Conservation (phyloP, 1,140 invertebrate genomes). For the Stegodyphus mimosarum region DNA sequence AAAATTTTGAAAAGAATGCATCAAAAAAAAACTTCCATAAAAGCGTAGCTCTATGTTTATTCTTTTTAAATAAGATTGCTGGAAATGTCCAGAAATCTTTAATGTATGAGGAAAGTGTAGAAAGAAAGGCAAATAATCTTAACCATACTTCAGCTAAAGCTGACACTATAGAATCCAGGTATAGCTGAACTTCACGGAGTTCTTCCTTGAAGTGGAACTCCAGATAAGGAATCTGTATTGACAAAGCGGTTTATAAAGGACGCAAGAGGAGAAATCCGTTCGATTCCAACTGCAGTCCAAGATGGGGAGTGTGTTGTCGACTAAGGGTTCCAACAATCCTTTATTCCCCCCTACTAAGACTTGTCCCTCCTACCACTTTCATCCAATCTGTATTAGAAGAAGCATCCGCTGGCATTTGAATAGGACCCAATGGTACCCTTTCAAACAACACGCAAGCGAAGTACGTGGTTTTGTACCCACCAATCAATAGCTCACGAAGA, state of each 20-base stretch:
- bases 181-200: background rate
- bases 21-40: too few species aligned
- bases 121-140: too few species aligned
- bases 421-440: constrained; percentile 24
- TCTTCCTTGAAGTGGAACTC: constrained; percentile 28
- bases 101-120: too few species aligned
- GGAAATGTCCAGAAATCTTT: too few species aligned
- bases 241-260: constrained; percentile 53
- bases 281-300: background rate
- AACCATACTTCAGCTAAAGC: too few species aligned
- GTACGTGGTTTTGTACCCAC: constrained; percentile 42
- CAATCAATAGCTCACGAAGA: constrained; percentile 37
- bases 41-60: too few species aligned
- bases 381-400: constrained; percentile 55
- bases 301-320: constrained; percentile 3
- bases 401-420: constrained; percentile 38
- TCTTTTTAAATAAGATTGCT: too few species aligned
- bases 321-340: constrained; percentile 18
- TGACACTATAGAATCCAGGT: too few species aligned
- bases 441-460: constrained; percentile 34
- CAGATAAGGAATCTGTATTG: constrained; percentile 55
- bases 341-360: background rate
- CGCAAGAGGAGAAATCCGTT: constrained; percentile 29
- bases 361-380: constrained; percentile 8
- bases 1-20: too few species aligned